These are phyloP conservation scores for Sebastes cheni DNA, from an alignment of 2,797 vertebrate species.

Conservation along the genomic window DNA sequence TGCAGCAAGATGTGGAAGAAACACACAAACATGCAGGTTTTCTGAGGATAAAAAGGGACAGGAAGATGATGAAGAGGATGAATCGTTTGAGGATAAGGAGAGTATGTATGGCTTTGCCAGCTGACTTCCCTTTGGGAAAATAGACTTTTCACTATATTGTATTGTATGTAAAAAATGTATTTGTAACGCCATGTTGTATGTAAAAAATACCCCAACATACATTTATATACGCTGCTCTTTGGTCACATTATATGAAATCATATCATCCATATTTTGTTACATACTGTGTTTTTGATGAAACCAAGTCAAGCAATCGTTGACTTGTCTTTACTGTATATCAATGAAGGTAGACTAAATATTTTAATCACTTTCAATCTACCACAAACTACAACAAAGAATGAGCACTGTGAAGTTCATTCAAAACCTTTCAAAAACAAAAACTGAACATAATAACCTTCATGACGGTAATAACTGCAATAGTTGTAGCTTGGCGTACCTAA, in stretches of 20 bases:
- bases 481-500: neutral
- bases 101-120: neutral
- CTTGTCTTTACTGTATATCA: neutral
- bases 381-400: neutral
- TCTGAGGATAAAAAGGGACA: neutral
- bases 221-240: neutral
- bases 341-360: neutral
- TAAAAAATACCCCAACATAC: neutral
- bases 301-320: neutral
- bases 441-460: neutral
- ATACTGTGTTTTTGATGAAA: neutral
- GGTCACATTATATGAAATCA: neutral
- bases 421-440: neutral
- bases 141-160: neutral
- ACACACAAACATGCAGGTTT: constrained; percentile 6
- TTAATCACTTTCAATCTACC: neutral
- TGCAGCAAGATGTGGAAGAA: neutral
- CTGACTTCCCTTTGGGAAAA: neutral
- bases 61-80: constrained; percentile 1
- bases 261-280: neutral
- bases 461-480: neutral
- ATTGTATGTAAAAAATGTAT: neutral
- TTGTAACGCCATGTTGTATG: neutral
- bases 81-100: constrained; percentile 10
- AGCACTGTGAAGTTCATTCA: neutral